Percentiles rank a stretch among this genome's conserved stretches.
Conservation (phyloP, 2,113 vertebrate species). For the Opisthocomus hoazin region DNA sequence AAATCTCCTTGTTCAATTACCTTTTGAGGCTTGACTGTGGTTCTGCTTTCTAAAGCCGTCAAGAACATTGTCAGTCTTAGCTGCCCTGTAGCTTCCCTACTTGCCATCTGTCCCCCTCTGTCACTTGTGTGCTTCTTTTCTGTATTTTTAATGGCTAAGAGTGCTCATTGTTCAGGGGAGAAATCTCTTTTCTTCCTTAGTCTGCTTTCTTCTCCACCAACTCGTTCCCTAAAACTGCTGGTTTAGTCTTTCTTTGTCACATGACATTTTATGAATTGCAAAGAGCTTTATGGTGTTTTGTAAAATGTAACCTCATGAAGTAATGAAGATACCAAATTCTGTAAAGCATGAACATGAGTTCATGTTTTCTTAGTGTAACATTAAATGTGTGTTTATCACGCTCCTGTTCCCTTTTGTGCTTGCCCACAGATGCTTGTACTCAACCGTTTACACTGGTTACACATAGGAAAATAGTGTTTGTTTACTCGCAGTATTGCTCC, state of each 20-base stretch:
- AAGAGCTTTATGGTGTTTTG: background rate
- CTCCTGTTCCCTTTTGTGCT: background rate
- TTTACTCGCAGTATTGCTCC: background rate
- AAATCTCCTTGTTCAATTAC: background rate
- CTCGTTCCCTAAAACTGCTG: background rate
- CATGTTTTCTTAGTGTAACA: rapidly evolving
- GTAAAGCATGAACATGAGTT: background rate
- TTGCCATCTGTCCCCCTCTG: background rate
- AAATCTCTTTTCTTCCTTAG: background rate
- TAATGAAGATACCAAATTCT: background rate
- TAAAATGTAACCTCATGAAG: background rate
- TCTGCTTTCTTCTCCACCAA: background rate
- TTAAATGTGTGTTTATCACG: background rate
- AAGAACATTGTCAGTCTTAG: background rate
- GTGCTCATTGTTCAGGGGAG: background rate
- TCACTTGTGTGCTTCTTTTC: background rate
- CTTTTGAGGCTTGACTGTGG: background rate
- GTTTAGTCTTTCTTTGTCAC: background rate
- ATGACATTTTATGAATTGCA: background rate
- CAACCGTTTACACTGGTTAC: background rate
- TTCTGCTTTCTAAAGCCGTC: slow-evolving; percentile 4
- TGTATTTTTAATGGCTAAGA: background rate
- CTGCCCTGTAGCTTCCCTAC: background rate
- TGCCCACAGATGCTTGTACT: background rate
- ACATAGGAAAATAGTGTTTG: background rate